Conservation (phyloP, 2,888 invertebrate species). For the Dolichopus griseipennis region DNA sequence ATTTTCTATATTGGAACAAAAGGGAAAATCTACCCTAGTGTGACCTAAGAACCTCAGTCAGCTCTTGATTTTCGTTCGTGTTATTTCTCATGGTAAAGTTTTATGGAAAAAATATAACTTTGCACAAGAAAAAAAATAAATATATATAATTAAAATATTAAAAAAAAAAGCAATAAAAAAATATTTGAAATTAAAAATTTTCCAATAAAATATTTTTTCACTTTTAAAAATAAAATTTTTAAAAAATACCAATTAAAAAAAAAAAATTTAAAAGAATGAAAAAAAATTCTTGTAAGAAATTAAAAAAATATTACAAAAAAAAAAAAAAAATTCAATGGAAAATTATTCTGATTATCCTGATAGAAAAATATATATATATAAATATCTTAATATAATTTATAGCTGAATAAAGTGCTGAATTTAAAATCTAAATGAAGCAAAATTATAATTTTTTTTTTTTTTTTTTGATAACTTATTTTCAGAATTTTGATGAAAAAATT, state of each 20-base stretch:
- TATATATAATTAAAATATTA: neutral
- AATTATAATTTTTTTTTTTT: no score
- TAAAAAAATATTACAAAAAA: neutral
- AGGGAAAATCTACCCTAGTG: slow-evolving; percentile 9
- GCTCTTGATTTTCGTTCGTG: slow-evolving; percentile 43
- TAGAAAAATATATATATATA: no score
- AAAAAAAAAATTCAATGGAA: neutral
- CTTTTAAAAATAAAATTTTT: neutral
- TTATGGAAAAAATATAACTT: slow-evolving; percentile 1
- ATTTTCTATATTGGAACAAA: slow-evolving; percentile 5
- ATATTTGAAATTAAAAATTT: neutral
- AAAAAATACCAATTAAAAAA: neutral
- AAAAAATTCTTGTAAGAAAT: no score
- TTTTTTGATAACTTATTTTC: no score
- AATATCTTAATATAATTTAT: no score
- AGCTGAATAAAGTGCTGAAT: neutral
- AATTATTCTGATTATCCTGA: no score
- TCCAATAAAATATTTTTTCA: neutral
- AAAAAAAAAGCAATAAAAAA: neutral
- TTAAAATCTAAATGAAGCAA: neutral
- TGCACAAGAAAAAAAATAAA: slow-evolving; percentile 11
- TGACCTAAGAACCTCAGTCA: slow-evolving; percentile 32
- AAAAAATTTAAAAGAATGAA: no score
- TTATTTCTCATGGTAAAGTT: slow-evolving; percentile 16
- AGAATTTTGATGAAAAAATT: no score